A percentile compares a stretch with the other conserved stretches of the same genome.
Evolutionary conservation across 2,888 invertebrate genomes (phyloP).

Genomic region (Morpho achilles): DNA sequence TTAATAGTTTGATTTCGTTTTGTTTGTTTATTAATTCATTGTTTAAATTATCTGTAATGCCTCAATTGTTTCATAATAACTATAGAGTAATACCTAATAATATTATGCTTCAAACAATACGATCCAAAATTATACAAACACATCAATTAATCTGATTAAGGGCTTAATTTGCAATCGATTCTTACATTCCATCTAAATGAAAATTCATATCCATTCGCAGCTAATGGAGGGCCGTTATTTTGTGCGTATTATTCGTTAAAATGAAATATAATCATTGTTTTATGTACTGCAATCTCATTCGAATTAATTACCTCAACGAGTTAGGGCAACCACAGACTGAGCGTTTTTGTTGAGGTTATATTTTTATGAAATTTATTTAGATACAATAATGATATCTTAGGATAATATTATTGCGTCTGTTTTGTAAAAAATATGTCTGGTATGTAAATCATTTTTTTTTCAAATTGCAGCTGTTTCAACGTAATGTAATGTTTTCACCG

Average conservation of each 20-base stretch:
- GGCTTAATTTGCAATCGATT: conserved; percentile 13
- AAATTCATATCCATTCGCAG: conserved; percentile 8
- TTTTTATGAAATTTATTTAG: no score
- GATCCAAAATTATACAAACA: background rate
- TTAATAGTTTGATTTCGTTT: no score
- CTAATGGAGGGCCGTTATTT: conserved; percentile 39
- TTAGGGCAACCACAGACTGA: conserved; percentile 12
- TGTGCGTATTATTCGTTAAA: conserved; percentile 32
- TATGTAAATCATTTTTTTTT: no score
- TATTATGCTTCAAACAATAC: no score
- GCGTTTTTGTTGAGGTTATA: background rate
- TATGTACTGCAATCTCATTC: conserved; percentile 44
- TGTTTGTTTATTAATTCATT: no score
- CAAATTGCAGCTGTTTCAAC: no score
- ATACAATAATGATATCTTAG: no score
- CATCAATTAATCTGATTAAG: conserved; percentile 1
- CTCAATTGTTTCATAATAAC: no score
- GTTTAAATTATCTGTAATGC: no score
- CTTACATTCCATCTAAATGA: conserved; percentile 4
- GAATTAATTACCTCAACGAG: conserved; percentile 37
- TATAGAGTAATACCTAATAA: no score
- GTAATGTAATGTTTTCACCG: background rate
- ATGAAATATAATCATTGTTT: conserved; percentile 44
- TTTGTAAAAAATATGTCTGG: no score
- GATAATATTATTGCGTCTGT: no score